Conservation (phyloP, 2,888 invertebrate species). For the Strigamia transsilvanica region DNA sequence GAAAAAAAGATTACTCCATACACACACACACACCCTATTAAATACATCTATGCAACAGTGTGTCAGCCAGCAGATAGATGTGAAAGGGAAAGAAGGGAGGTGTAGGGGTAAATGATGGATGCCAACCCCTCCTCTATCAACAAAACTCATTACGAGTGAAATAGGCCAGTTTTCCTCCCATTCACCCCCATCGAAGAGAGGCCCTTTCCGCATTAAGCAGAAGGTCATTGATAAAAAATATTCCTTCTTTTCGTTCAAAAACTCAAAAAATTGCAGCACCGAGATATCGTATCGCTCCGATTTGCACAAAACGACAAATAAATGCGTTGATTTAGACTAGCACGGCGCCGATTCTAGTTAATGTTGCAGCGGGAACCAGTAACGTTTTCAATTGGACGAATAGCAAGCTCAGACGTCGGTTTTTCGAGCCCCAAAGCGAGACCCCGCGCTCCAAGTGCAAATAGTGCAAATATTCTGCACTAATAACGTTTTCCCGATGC, state of each 20-base stretch:
- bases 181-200: background rate
- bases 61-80: constrained; percentile 41
- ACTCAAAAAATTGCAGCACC: background rate
- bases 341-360: too few species aligned
- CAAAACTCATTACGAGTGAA: constrained; percentile 50
- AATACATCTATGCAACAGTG: constrained; percentile 49
- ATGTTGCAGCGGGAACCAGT: too few species aligned
- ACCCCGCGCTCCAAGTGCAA: too few species aligned
- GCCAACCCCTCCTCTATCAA: constrained; percentile 43
- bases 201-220: background rate
- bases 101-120: constrained; percentile 48
- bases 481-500: too few species aligned
- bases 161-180: background rate
- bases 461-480: too few species aligned
- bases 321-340: too few species aligned
- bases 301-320: too few species aligned
- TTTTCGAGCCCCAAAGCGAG: too few species aligned
- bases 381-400: too few species aligned
- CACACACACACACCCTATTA: constrained; percentile 44
- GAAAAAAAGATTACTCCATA: constrained; percentile 45
- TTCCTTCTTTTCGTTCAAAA: background rate
- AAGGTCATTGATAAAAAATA: constrained; percentile 22
- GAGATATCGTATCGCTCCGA: background rate
- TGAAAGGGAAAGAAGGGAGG: background rate
- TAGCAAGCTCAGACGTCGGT: too few species aligned